Percentiles rank a stretch among this genome's conserved stretches.
phyloP scores from a whole-genome alignment of 2,888 invertebrate species.

The Buathra laborator region DNA sequence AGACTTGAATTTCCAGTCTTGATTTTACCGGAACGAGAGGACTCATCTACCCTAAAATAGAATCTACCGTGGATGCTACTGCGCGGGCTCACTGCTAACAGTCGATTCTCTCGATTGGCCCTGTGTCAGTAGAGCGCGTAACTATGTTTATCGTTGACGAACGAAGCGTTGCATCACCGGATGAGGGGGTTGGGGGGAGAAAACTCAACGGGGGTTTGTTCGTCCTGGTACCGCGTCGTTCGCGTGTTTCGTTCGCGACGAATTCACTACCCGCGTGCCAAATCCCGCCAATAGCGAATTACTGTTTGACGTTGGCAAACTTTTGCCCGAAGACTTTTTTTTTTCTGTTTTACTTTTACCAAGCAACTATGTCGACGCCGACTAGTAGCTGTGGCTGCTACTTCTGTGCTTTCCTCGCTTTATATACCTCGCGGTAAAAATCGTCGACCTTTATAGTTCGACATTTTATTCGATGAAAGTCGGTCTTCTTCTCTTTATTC shows the following conservation, averaged over 20 bases:
- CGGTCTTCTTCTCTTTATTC: slow-evolving; percentile 9
- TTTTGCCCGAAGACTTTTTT: slow-evolving; percentile 72
- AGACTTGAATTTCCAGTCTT: slow-evolving; percentile 16
- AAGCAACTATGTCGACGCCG: slow-evolving; percentile 7
- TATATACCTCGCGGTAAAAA: slow-evolving; percentile 52
- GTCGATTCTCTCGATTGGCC: slow-evolving; percentile 32
- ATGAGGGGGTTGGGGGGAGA: slow-evolving; percentile 56
- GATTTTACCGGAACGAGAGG: slow-evolving; percentile 12
- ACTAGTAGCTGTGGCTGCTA: slow-evolving; percentile 19
- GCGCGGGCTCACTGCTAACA: not conserved
- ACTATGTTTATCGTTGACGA: slow-evolving; percentile 76
- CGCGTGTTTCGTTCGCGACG: slow-evolving; percentile 31
- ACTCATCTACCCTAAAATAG: slow-evolving; percentile 34
- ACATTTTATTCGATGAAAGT: slow-evolving; percentile 66
- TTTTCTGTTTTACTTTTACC: slow-evolving; percentile 1
- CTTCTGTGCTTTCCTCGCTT: slow-evolving; percentile 33
- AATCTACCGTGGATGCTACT: not conserved
- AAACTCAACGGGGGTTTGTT: slow-evolving; percentile 52
- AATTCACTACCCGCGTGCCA: slow-evolving; percentile 19
- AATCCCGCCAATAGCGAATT: slow-evolving; percentile 73
- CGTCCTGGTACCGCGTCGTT: slow-evolving; percentile 32
- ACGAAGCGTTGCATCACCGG: slow-evolving; percentile 71
- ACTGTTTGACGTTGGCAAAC: slow-evolving; percentile 77
- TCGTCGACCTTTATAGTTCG: slow-evolving; percentile 68
- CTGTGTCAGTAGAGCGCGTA: slow-evolving; percentile 71